Percentiles rank a stretch among this genome's conserved stretches.
These are phyloP conservation scores for Callimorpha dominula DNA, from an alignment of 2,888 invertebrate species.

Conservation along the genomic window DNA sequence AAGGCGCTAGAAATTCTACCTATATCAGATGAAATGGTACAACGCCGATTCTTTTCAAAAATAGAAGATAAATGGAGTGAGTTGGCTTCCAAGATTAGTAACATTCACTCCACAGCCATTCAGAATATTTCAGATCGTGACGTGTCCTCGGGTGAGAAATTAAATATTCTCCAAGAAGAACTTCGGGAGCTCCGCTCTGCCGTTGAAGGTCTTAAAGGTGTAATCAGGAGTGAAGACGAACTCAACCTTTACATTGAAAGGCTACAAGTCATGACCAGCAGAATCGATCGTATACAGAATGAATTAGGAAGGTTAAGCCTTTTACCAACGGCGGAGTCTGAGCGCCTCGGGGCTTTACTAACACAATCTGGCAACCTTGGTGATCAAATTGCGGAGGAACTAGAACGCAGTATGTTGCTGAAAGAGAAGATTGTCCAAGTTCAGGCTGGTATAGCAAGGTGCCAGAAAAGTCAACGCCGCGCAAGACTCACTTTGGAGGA, in stretches of 20 bases:
- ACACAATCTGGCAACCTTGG: conserved; percentile 91
- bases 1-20: conserved; percentile 92
- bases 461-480: conserved; percentile 89
- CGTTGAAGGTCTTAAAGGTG: conserved; percentile 91
- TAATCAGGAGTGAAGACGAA: conserved; percentile 94
- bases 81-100: conserved; percentile 88
- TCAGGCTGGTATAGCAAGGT: conserved; percentile 89
- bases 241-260: conserved; percentile 93
- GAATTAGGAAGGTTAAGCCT: conserved; percentile 92
- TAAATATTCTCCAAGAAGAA: conserved; percentile 92
- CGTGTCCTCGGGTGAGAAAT: conserved; percentile 91
- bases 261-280: conserved; percentile 91
- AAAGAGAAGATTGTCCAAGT: conserved; percentile 91
- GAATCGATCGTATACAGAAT: conserved; percentile 93
- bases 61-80: conserved; percentile 92
- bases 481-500: conserved; percentile 89
- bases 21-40: conserved; percentile 94
- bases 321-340: conserved; percentile 91
- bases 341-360: conserved; percentile 91
- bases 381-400: conserved; percentile 91
- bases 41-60: conserved; percentile 92
- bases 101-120: conserved; percentile 89
- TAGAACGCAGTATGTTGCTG: conserved; percentile 91
- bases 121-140: conserved; percentile 91
- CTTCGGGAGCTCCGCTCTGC: conserved; percentile 90